Percentiles rank a stretch among this genome's conserved stretches.
Evolutionary conservation across 2,113 vertebrate genomes (phyloP).

Genomic region (Mormoops blainvillei): DNA sequence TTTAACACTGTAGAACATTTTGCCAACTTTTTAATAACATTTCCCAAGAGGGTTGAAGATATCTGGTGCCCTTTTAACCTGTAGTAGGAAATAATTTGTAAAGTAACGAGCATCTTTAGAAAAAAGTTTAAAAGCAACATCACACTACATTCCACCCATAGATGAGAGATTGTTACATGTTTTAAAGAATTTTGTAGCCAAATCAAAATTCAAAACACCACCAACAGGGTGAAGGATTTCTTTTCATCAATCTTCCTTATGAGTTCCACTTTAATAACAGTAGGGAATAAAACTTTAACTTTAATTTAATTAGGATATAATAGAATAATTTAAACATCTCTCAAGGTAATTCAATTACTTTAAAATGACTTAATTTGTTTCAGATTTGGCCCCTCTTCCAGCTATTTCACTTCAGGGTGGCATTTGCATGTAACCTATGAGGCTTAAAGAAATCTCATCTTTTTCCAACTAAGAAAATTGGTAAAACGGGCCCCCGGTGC

Average conservation of each 20-base stretch:
- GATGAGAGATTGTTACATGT: neutral
- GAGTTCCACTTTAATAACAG: neutral
- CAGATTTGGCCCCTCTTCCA: neutral
- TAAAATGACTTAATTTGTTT: neutral
- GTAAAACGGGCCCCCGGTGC: neutral
- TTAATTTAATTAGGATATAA: slow-evolving; percentile 9
- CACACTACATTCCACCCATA: neutral
- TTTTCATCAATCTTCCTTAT: neutral
- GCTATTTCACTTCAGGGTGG: neutral
- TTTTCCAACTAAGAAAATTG: neutral
- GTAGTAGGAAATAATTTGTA: neutral
- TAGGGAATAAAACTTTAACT: slow-evolving; percentile 13
- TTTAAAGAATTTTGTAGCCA: neutral
- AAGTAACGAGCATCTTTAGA: neutral
- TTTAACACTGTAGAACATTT: neutral
- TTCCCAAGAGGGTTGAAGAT: neutral
- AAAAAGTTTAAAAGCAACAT: neutral
- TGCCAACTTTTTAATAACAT: neutral
- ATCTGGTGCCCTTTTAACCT: neutral
- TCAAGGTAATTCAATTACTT: neutral
- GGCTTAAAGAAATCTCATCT: neutral
- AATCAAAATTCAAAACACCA: neutral
- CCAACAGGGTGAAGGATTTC: neutral
- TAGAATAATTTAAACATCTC: neutral
- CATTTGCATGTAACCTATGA: neutral